Evolutionary conservation across 2,113 vertebrate species (phyloP).

Genomic region (Bombycilla garrulus): DNA sequence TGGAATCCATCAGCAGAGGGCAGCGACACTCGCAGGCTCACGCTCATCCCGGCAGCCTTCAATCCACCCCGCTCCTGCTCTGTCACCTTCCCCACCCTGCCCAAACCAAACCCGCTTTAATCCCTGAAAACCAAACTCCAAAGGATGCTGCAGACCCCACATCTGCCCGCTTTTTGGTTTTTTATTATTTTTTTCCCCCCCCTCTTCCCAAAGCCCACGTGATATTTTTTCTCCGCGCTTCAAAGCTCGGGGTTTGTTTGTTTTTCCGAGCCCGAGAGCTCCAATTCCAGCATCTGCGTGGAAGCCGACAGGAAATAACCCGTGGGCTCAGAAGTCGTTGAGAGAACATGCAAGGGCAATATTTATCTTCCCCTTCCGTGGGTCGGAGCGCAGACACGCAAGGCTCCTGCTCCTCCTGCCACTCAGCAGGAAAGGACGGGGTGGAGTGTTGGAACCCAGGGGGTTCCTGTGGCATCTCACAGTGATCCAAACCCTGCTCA

Average conservation of each 20-base stretch:
- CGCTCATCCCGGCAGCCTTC: not conserved
- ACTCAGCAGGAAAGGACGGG: not conserved
- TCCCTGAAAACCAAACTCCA: not conserved
- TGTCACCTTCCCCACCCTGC: not conserved
- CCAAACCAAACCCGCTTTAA: rapidly evolving
- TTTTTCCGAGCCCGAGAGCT: slow-evolving; percentile 24
- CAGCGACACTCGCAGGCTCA: not conserved
- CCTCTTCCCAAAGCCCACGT: not conserved
- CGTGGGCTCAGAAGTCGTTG: not conserved
- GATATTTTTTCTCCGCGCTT: not conserved
- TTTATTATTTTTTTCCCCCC: rapidly evolving
- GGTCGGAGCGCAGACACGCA: not conserved
- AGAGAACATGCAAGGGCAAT: not conserved
- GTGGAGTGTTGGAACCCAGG: too few species aligned
- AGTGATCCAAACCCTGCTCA: too few species aligned
- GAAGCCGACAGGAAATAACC: slow-evolving; percentile 19
- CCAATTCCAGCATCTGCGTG: not conserved
- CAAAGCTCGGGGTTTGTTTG: slow-evolving; percentile 33
- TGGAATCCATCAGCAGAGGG: slow-evolving; percentile 47
- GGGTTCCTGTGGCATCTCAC: too few species aligned
- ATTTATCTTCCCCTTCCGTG: not conserved
- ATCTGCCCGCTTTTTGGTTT: not conserved
- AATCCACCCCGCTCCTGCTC: not conserved
- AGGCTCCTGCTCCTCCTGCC: not conserved
- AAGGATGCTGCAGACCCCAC: not conserved